Conservation (phyloP, 1,140 invertebrate species). For the Bombus picipes region DNA sequence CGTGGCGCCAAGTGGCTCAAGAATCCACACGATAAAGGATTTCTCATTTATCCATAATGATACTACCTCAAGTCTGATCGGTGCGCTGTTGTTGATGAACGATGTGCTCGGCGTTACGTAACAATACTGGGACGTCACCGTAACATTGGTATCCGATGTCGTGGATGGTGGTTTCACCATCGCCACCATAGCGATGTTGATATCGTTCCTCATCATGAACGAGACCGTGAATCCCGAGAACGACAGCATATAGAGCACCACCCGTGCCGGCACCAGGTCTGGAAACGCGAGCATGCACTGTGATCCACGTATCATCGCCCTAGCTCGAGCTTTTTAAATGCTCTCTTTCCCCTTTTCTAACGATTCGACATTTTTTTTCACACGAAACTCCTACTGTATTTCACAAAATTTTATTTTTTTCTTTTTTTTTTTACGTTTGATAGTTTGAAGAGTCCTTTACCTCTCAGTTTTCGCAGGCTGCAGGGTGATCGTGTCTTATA, state of each 20-base stretch:
- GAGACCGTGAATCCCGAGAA: constrained; percentile 89
- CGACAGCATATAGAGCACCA: constrained; percentile 88
- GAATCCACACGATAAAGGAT: neutral
- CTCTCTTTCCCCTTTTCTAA: neutral
- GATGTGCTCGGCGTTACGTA: constrained; percentile 65
- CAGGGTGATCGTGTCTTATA: constrained; percentile 66
- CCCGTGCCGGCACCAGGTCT: constrained; percentile 85
- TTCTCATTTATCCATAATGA: neutral
- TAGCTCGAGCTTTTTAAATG: too few species aligned
- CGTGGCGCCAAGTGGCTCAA: neutral
- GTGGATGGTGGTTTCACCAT: constrained; percentile 83
- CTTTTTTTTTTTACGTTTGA: neutral
- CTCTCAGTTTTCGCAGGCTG: constrained; percentile 69
- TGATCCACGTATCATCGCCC: neutral
- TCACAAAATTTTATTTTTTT: neutral
- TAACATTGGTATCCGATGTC: constrained; percentile 56
- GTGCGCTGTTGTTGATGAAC: constrained; percentile 47
- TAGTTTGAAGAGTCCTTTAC: constrained; percentile 54
- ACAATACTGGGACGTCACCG: constrained; percentile 68
- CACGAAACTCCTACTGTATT: neutral
- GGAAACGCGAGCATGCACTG: constrained; percentile 27
- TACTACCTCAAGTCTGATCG: constrained; percentile 55
- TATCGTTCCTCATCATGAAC: constrained; percentile 90
- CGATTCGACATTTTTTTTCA: neutral
- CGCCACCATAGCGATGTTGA: constrained; percentile 88